Evolutionary conservation across 30 jellyfish, hydroid and myxozoan species (phyloP), one percentile per base, ranked within the genome.

Genomic region (Catostylus mosaicus): DNA sequence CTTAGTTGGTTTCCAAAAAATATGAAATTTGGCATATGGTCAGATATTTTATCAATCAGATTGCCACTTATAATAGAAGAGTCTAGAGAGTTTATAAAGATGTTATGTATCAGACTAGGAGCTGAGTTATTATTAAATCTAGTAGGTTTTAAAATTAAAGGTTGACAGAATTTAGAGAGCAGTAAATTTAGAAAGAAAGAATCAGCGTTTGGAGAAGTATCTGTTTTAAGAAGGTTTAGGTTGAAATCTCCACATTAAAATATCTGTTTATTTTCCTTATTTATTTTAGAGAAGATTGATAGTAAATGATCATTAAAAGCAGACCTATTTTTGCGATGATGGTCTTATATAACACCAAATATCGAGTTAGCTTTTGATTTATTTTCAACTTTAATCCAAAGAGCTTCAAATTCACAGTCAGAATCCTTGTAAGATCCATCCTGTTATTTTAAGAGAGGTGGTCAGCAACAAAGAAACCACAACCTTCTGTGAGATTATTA

Each of bases 61-160:
- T 60, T 60, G 35, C 73, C 73, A 9, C 24, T 23, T 9, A 19
- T 8, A 60, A 60, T 60, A 11, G 12, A 9, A 29, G 27, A 8
- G 14, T 14, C 27, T 20, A 36, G 9, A 56, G 10, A 0, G 62
- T 75, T 51, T 9, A n/a, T 9, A 51, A 0, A 46, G 26, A 75
- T 75, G 60, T 75, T 75, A 70, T 75, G 85, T 26, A 75, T 75
- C 12, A 75, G 11, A 11, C 85, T 75, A 14, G 70, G 20, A 27
- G 84, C 20, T 18, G 70, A 11, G 57, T n/a, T n/a, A n/a, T 29
- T 24, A 47, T 85, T 75, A 48, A 75, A 48, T 10, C 60, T 60
- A 16, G 87, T 75, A 18, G 87, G 87, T 16, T 70, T 29, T 12
- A 37, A 18, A 11, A 75, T 75, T 0, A 33, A 29, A n/a, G 87